Evolutionary conservation across 2,797 vertebrate genomes (phyloP).

Genomic region (Phataginus tricuspis): DNA sequence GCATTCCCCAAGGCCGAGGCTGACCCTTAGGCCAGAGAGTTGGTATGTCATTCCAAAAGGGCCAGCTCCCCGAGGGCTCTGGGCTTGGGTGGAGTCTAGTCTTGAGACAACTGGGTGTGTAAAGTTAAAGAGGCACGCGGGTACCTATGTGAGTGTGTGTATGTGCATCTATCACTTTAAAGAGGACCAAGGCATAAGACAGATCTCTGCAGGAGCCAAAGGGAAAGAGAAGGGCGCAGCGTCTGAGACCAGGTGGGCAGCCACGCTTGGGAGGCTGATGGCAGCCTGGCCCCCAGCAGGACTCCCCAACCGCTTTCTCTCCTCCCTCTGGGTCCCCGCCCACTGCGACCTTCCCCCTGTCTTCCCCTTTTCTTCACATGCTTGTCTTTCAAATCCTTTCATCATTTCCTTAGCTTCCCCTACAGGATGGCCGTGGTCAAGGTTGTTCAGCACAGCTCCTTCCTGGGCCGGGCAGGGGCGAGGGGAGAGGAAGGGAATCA

Average conservation of each 20-base stretch:
- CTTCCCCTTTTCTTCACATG: not conserved
- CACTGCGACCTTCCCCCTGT: not conserved
- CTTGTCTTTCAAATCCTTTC: not conserved
- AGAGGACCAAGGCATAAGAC: not conserved
- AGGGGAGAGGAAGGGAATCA: not conserved
- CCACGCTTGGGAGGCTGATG: not conserved
- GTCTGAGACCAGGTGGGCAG: not conserved
- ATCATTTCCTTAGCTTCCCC: conserved; percentile 28
- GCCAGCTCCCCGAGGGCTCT: not conserved
- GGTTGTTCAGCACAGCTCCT: not conserved
- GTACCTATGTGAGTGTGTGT: not conserved
- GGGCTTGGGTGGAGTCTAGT: not conserved
- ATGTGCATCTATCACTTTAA: not conserved
- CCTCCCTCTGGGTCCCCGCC: not conserved
- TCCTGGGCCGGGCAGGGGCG: not conserved
- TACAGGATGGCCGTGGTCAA: rapidly evolving
- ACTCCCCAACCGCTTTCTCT: not conserved
- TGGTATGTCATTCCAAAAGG: rapidly evolving
- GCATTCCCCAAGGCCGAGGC: not conserved
- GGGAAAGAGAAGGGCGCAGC: not conserved
- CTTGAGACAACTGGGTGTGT: not conserved
- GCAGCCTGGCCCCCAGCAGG: not conserved
- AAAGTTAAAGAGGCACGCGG: not conserved
- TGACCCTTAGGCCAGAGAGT: not conserved
- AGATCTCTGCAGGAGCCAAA: not conserved